Evolutionary conservation across 2,797 vertebrate genomes (phyloP).

Genomic region (Notamacropus eugenii): DNA sequence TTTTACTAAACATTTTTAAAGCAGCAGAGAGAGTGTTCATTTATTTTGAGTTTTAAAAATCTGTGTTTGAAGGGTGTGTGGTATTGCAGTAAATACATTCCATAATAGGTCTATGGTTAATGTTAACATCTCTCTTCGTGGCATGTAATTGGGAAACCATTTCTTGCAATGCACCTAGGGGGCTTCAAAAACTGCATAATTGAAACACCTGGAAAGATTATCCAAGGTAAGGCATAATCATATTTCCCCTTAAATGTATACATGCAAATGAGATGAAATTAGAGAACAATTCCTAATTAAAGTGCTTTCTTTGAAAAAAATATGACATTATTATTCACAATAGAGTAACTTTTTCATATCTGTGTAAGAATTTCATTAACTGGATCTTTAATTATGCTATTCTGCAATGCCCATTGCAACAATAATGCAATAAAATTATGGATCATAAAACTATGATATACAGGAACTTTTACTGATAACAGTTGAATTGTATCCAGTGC

Average conservation of each 20-base stretch:
- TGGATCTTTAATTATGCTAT: slow-evolving; percentile 30
- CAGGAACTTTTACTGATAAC: not conserved
- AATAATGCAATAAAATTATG: not conserved
- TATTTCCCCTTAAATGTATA: slow-evolving; percentile 29
- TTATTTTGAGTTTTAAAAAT: slow-evolving; percentile 27
- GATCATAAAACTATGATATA: not conserved
- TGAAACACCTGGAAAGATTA: slow-evolving; percentile 50
- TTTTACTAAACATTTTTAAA: slow-evolving; percentile 48
- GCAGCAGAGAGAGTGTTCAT: not conserved
- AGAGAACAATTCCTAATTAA: slow-evolving; percentile 62
- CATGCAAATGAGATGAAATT: slow-evolving; percentile 46
- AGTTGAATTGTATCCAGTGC: not conserved
- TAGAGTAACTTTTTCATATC: slow-evolving; percentile 54
- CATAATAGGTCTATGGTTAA: not conserved
- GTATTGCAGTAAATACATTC: slow-evolving; percentile 16
- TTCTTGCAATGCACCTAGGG: not conserved
- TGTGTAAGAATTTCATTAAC: slow-evolving; percentile 42
- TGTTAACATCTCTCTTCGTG: not conserved
- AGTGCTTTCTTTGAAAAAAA: slow-evolving; percentile 49
- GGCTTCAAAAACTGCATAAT: slow-evolving; percentile 2
- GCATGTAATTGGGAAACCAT: not conserved
- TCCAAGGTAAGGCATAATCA: slow-evolving; percentile 35
- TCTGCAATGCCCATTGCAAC: not conserved
- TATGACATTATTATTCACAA: slow-evolving; percentile 60
- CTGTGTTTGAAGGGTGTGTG: not conserved